Evolutionary conservation across 2,797 vertebrate genomes (phyloP), one percentile per base, ranked within the genome.

Genomic region (Coendou prehensilis): DNA sequence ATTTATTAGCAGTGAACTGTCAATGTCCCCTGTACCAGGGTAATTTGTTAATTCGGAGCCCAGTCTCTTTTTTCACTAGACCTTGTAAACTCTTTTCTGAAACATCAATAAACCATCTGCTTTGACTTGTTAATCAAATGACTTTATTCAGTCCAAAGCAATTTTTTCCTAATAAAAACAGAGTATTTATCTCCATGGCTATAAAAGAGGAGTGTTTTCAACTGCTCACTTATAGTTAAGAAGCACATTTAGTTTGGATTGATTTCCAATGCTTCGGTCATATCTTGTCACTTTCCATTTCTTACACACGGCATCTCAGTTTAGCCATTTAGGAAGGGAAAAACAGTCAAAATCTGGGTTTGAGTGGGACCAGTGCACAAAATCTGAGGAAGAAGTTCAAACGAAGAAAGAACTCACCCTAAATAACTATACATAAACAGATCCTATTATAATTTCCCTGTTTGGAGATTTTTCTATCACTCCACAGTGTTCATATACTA

Each of bases 241-340:
- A 99, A 99, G 99, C 99, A 99, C 99, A 99, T 99, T 99, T 99
- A 99, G 99, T 99, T 99, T 99, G 98, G 99, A 99, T 99, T 99
- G 99, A 99, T 99, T 99, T 99, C 99, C 99, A 99, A 99, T 99
- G 99, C 98, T 99, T 99, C 97, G 99, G 99, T 99, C 99, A 99
- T 99, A 99, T 99, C 99, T 99, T 99, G 99, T 99, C 99, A 99
- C 99, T 99, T 99, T 99, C 99, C 98, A 99, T 99, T 99, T 99
- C 99, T 99, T 99, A 98, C 98, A 99, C 99, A 99, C 99, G 99
- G 99, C 99, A 99, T 99, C 99, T 99, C 99, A 99, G 99, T 99
- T 99, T 99, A 99, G 99, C 99, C 98, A 98, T 99, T 99, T 99
- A 99, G 98, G 98, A 98, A 99, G 98, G 98, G 98, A 98, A 98